Base-by-base conservation (phyloP, 1,140 invertebrate genomes). In the Ganaspis sp. region DNA sequence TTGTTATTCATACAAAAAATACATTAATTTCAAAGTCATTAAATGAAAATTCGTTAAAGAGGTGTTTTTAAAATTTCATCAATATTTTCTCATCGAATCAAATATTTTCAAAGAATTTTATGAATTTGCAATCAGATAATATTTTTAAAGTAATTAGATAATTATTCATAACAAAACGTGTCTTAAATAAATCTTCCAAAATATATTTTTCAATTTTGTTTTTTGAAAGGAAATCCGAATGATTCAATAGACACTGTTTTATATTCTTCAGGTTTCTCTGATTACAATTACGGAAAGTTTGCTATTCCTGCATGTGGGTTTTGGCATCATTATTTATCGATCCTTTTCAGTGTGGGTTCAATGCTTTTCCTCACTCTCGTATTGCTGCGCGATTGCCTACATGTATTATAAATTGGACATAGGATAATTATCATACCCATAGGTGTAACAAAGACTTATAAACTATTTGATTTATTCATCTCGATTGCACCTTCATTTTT, bases 301-400 rank as follows among this genome's bases (percentile, higher is more conserved):
- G 5, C 40, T 49, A 0, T 17, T 49, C 8, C n/a, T 17, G n/a
- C 12, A 49, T 49, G 45, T 49, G 45, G 45, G 45, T 49, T 49
- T 49, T 45, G 40, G 40, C 40, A 45, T 45, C 40, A 45, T 45
- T 45, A 45, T 45, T 45, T 49, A 49, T 49, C 45, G 45, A 49
- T 49, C 45, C 45, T n/a, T 45, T 45, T n/a, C 15, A 49, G 15
- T 17, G 45, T 49, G 45, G 45, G 45, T 49, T 49, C 45, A 49
- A 49, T 49, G 45, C 45, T 49, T 49, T 49, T n/a, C 15, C 45
- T 45, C 40, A n/a, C 40, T 45, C 12, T 15, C n/a, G 40, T 45
- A 45, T 15, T 45, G 40, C 15, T 49, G 45, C 12, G 15, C 15
- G 17, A 49, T 49, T 49, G 45, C 45, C 45, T 49, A 45, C 42